Evolutionary conservation across 2,113 vertebrate genomes (phyloP).

Genomic region (Cathartes aura): DNA sequence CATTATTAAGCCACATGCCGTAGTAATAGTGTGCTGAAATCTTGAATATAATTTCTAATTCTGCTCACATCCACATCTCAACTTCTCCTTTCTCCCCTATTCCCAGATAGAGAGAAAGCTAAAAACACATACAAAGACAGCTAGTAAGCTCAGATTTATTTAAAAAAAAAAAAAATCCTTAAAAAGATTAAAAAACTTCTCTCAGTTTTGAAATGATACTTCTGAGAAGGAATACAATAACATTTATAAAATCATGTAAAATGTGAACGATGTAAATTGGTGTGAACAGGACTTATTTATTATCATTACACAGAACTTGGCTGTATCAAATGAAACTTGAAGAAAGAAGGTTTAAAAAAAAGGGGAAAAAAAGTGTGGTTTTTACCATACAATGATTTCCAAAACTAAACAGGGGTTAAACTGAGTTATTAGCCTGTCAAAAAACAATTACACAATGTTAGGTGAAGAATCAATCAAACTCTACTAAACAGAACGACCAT

Average conservation of each 20-base stretch:
- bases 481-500: neutral
- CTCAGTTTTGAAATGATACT: neutral
- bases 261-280: neutral
- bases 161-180: neutral
- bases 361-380: rapidly evolving
- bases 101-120: neutral
- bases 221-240: neutral
- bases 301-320: neutral
- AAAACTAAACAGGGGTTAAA: neutral
- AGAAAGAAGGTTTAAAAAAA: neutral
- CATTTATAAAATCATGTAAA: neutral
- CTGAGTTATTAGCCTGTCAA: neutral
- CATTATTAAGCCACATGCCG: neutral
- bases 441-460: neutral
- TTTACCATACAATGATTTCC: neutral
- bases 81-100: neutral
- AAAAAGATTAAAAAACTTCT: neutral
- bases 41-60: neutral
- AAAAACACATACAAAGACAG: neutral
- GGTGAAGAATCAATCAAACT: neutral
- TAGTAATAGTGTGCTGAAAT: neutral
- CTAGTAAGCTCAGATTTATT: neutral
- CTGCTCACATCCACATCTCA: neutral
- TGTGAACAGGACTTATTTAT: neutral
- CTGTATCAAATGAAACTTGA: neutral